A percentile compares a stretch with the other conserved stretches of the same genome.
phyloP scores from a whole-genome alignment of 1,140 invertebrate species.

The Belonocnema kinseyi region DNA sequence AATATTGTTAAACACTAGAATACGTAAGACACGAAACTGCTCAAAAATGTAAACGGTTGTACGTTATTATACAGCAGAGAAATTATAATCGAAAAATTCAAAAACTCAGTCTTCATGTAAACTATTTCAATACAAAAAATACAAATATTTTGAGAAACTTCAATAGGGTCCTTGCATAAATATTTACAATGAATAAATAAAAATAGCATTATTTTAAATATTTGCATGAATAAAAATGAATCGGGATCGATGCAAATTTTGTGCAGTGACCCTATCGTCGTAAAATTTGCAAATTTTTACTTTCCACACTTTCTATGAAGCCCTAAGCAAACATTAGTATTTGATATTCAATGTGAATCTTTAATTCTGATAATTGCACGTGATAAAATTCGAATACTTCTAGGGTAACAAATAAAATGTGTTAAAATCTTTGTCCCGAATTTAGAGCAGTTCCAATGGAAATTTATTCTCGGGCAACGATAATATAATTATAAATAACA shows the following conservation, averaged over 20 bases:
- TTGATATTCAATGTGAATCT: background rate
- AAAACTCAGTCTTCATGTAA: background rate
- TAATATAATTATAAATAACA: constrained; percentile 27
- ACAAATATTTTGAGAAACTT: background rate
- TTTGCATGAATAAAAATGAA: background rate
- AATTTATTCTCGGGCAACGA: background rate
- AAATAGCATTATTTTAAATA: background rate
- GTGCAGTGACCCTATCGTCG: background rate
- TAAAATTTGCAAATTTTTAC: constrained; percentile 12
- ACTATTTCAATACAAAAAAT: too few relatives aligned
- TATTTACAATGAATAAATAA: background rate
- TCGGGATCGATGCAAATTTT: background rate
- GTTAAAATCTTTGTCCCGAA: background rate
- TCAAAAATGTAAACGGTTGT: constrained; percentile 18
- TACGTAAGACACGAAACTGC: constrained; percentile 3
- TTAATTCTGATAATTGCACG: background rate
- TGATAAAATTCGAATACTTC: background rate
- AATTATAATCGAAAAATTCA: background rate
- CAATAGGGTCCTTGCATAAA: background rate
- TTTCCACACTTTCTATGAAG: background rate
- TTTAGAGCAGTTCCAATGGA: background rate
- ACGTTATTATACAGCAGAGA: background rate
- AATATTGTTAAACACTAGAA: constrained; percentile 18
- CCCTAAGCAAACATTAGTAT: background rate
- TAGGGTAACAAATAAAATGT: background rate